These are phyloP conservation scores for Micromys minutus DNA, from an alignment of 2,113 vertebrate species.

Conservation along the genomic window DNA sequence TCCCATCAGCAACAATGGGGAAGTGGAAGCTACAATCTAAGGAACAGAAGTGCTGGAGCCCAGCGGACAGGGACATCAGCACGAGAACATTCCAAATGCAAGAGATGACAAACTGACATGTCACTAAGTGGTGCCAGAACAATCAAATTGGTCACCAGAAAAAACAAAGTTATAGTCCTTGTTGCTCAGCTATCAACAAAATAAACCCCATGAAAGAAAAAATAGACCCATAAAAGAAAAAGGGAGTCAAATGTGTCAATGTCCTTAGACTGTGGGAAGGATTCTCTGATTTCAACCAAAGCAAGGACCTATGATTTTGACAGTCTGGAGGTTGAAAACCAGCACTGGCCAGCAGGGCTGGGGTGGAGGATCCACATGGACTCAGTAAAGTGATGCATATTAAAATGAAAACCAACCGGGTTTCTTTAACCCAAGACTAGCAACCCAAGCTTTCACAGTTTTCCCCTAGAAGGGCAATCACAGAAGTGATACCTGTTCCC, in stretches of 20 bases:
- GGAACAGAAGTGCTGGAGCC: neutral
- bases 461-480: slow-evolving; percentile 36
- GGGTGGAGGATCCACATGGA: neutral
- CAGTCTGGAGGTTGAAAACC: neutral
- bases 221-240: slow-evolving; percentile 45
- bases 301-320: neutral
- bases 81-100: neutral
- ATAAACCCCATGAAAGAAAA: slow-evolving; percentile 47
- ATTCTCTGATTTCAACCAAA: neutral
- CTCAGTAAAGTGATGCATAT: neutral
- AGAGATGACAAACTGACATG: neutral
- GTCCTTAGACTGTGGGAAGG: neutral
- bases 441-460: slow-evolving; percentile 18
- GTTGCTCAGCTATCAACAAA: slow-evolving; percentile 24
- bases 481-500: slow-evolving; percentile 26
- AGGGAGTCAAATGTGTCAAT: neutral
- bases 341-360: accelerated
- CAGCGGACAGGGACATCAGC: neutral
- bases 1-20: neutral
- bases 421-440: slow-evolving; percentile 3
- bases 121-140: neutral
- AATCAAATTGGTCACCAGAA: neutral
- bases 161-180: slow-evolving; percentile 32
- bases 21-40: neutral
- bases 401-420: neutral